These are phyloP conservation scores for Musca domestica DNA, from an alignment of 1,140 invertebrate genomes.

Conservation along the genomic window DNA sequence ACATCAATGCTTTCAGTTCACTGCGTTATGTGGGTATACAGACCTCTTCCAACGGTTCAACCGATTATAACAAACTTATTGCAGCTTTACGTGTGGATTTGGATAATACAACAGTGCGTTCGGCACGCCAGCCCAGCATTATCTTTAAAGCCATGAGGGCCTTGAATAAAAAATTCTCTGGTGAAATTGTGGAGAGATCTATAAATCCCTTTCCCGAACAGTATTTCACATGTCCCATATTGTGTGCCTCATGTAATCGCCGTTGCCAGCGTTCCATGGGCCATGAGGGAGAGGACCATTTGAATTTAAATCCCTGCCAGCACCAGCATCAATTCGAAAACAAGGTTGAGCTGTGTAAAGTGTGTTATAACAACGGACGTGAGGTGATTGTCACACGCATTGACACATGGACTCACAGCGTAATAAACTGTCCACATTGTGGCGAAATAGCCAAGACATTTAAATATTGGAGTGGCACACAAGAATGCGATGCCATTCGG, in stretches of 20 bases:
- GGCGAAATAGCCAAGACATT: constrained; percentile 80
- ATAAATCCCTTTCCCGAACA: constrained; percentile 73
- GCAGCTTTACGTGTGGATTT: constrained; percentile 61
- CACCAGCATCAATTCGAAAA: constrained; percentile 82
- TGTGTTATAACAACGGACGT: constrained; percentile 52
- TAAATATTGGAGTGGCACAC: constrained; percentile 80
- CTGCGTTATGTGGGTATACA: constrained; percentile 55
- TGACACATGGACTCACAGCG: constrained; percentile 76
- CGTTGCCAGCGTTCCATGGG: constrained; percentile 77
- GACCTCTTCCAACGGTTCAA: constrained; percentile 56
- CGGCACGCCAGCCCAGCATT: constrained; percentile 64
- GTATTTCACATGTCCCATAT: constrained; percentile 74
- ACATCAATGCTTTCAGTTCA: constrained; percentile 72
- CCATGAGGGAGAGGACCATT: constrained; percentile 70
- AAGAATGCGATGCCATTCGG: constrained; percentile 28
- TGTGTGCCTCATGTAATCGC: constrained; percentile 70
- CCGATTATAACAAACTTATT: constrained; percentile 60
- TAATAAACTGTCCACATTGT: constrained; percentile 77
- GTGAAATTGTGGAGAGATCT: constrained; percentile 63
- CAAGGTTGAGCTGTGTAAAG: constrained; percentile 71
- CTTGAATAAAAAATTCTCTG: constrained; percentile 77
- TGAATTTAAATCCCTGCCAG: constrained; percentile 59
- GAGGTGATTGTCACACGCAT: constrained; percentile 39
- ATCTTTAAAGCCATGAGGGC: constrained; percentile 68
- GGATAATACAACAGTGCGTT: constrained; percentile 67